A percentile compares a stretch with the other conserved stretches of the same genome.
Evolutionary conservation across 2,888 invertebrate genomes (phyloP).

Genomic region (Atethmia centrago): DNA sequence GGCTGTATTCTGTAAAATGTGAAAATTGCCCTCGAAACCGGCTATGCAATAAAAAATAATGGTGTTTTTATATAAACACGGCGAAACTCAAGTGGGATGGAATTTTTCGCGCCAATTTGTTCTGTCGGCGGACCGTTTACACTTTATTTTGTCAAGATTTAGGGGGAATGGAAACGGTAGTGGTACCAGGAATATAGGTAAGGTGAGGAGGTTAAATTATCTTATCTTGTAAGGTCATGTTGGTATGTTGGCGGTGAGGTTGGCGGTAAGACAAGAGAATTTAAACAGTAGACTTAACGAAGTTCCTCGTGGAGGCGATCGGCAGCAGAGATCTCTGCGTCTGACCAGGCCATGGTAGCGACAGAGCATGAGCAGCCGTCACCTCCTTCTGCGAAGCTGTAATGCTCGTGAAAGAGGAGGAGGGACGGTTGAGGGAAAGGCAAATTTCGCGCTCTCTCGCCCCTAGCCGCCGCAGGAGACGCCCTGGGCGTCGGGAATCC

Average conservation of each 20-base stretch:
- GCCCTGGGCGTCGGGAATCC: too few relatives aligned
- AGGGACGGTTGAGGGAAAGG: too few relatives aligned
- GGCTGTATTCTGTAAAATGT: conserved; percentile 50
- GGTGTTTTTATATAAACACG: conserved; percentile 70
- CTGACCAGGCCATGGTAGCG: too few relatives aligned
- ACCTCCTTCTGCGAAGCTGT: too few relatives aligned
- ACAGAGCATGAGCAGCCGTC: too few relatives aligned
- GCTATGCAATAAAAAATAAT: conserved; percentile 68
- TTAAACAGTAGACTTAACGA: neutral
- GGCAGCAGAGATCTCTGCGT: too few relatives aligned
- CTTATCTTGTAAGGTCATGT: conserved; percentile 3
- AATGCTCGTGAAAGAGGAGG: too few relatives aligned
- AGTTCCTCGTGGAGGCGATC: too few relatives aligned
- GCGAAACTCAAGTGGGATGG: conserved; percentile 60
- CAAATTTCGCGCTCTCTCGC: too few relatives aligned
- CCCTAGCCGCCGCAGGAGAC: too few relatives aligned
- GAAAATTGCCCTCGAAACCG: conserved; percentile 61
- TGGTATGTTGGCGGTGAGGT: conserved; percentile 11
- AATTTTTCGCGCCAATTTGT: conserved; percentile 75
- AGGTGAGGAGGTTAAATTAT: conserved; percentile 28
- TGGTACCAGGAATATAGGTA: conserved; percentile 40
- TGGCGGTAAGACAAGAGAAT: too few relatives aligned
- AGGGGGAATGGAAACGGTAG: conserved; percentile 61
- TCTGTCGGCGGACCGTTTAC: conserved; percentile 69
- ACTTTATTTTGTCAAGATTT: conserved; percentile 66